Base-by-base conservation (phyloP, 2,888 invertebrate genomes). In the Digitonthophagus gazella region DNA sequence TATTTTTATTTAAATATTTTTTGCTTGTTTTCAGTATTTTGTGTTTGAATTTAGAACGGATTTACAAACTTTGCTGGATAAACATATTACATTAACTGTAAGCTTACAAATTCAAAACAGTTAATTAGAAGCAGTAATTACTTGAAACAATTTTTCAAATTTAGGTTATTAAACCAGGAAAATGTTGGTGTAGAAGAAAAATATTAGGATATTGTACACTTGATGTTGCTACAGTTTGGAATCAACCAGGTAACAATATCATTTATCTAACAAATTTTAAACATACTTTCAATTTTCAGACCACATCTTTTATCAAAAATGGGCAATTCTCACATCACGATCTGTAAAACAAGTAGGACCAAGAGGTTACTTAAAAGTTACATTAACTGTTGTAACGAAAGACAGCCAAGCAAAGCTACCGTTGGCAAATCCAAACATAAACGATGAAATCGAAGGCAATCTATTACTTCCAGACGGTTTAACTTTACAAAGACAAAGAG, bases 331-430 rank as follows among this genome's bases (percentile, higher is more conserved):
- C 57, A 88, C 87, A 20, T 85, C 90, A 69, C 90, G 91, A 0
- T 87, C 89, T 28, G 71, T 74, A 16, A 79, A 80, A 54, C 69
- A 69, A 0, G 55, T 66, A n/a, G 88, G 87, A 73, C 84, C 88
- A 0, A 88, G 88, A 73, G 96, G 95, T 0, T 93, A 91, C 78
- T 82, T 96, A 15, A 95, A 95, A 82, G 88, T 95, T 70, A 93
- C 94, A 78, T 86, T 96, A 71, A 87, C 89, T 0, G 90, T 96
- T 16, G 85, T 90, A 5, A 88, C 89, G 5, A 90, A 89, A 80
- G 91, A 91, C 3, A 90, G 91, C 75, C 83, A 86, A 8, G 85
- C 90, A 63, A 87, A 86, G 76, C 81, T 86, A 73, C 86, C 86
- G 0, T 71, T 84, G n/a, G 79, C 82, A 6, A 83, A 85, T 72